These are phyloP conservation scores for Lordiphosa mommai DNA, from an alignment of 1,140 invertebrate genomes.

Conservation along the genomic window DNA sequence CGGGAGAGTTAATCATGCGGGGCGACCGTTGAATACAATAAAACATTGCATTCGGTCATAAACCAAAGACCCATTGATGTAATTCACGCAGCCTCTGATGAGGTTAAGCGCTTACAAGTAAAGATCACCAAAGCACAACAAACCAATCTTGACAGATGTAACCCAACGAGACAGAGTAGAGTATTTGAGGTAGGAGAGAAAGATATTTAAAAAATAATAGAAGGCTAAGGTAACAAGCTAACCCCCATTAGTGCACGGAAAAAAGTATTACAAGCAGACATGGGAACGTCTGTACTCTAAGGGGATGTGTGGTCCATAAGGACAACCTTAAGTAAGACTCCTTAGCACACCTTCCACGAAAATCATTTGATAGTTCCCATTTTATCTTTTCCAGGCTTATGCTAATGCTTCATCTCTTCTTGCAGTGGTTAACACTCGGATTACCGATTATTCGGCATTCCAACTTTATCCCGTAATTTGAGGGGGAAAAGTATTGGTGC, in stretches of 20 bases:
- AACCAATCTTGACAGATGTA: neutral
- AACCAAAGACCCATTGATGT: too few relatives aligned
- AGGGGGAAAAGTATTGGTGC: too few relatives aligned
- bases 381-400: too few relatives aligned
- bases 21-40: conserved; percentile 2
- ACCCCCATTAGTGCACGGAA: neutral
- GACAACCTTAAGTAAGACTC: too few relatives aligned
- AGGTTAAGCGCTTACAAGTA: too few relatives aligned
- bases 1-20: neutral
- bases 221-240: neutral
- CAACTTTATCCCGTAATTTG: too few relatives aligned
- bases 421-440: too few relatives aligned
- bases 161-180: neutral
- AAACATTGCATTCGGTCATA: neutral
- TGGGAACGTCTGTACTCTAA: neutral
- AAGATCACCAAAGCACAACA: neutral
- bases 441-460: too few relatives aligned
- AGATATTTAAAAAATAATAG: neutral
- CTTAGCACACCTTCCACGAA: too few relatives aligned
- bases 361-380: too few relatives aligned
- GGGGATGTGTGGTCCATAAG: neutral
- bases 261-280: neutral
- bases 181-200: neutral
- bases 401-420: too few relatives aligned
- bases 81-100: too few relatives aligned